These are phyloP conservation scores for Gari tellinella DNA, from an alignment of 2,888 invertebrate genomes.

Conservation along the genomic window DNA sequence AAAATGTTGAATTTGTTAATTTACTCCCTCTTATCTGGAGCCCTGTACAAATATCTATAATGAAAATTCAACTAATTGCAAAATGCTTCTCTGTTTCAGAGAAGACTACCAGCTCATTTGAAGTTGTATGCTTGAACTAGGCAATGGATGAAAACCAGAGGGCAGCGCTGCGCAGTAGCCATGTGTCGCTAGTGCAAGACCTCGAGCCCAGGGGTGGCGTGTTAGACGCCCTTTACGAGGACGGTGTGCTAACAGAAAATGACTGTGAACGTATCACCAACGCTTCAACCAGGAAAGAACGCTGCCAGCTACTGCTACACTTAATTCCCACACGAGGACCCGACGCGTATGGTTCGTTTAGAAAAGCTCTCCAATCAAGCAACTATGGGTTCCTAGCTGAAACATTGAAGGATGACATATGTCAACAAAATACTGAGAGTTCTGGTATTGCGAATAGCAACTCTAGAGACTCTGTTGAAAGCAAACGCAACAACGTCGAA, in stretches of 20 bases:
- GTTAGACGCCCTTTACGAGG: conserved; percentile 45
- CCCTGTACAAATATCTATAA: too few relatives aligned
- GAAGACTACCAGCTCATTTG: not conserved
- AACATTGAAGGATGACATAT: not conserved
- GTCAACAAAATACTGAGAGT: too few relatives aligned
- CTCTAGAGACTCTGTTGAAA: too few relatives aligned
- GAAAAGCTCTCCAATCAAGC: conserved; percentile 32
- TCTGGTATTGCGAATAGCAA: too few relatives aligned
- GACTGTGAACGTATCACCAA: conserved; percentile 51
- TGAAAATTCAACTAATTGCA: too few relatives aligned
- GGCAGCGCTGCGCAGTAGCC: conserved; percentile 30
- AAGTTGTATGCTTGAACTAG: not conserved
- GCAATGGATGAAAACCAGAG: conserved; percentile 44
- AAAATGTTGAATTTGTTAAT: too few relatives aligned
- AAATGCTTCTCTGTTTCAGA: too few relatives aligned
- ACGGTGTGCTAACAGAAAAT: conserved; percentile 64
- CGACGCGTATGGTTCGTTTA: conserved; percentile 57
- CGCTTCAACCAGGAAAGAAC: conserved; percentile 45
- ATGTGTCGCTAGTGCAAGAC: conserved; percentile 43
- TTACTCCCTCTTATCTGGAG: too few relatives aligned
- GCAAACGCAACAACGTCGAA: too few relatives aligned
- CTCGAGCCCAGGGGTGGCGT: conserved; percentile 54
- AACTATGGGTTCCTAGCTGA: conserved; percentile 34
- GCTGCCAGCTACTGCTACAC: conserved; percentile 51
- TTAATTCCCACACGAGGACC: conserved; percentile 59